Conservation (phyloP, 2,113 vertebrate species). For the Tachycineta bicolor region DNA sequence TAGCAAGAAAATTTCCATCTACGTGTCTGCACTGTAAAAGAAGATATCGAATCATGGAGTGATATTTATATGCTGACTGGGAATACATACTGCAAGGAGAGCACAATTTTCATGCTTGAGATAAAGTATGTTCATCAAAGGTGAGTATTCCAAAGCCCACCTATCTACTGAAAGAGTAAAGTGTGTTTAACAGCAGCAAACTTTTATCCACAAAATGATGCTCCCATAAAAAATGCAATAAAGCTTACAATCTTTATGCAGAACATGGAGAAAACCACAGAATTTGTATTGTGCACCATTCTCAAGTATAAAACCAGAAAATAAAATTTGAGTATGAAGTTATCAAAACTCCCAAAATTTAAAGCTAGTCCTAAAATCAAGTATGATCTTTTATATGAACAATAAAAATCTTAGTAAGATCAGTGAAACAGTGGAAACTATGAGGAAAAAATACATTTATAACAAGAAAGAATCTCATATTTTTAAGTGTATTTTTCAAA, state of each 20-base stretch:
- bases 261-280: neutral
- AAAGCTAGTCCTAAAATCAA: neutral
- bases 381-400: neutral
- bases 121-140: neutral
- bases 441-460: neutral
- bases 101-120: neutral
- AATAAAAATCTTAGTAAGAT: neutral
- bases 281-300: neutral
- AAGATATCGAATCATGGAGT: neutral
- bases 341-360: neutral
- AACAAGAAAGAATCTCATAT: neutral
- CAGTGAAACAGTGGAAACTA: neutral
- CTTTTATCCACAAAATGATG: neutral
- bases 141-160: neutral
- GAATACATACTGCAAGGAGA: neutral
- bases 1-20: neutral
- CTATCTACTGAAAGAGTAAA: neutral
- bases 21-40: neutral
- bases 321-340: neutral
- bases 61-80: neutral
- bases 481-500: neutral
- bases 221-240: neutral
- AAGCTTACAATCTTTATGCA: neutral
- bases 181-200: neutral
- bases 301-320: neutral